These are phyloP conservation scores for Plestiodon gilberti DNA, from an alignment of 2,113 vertebrate species.

Conservation along the genomic window DNA sequence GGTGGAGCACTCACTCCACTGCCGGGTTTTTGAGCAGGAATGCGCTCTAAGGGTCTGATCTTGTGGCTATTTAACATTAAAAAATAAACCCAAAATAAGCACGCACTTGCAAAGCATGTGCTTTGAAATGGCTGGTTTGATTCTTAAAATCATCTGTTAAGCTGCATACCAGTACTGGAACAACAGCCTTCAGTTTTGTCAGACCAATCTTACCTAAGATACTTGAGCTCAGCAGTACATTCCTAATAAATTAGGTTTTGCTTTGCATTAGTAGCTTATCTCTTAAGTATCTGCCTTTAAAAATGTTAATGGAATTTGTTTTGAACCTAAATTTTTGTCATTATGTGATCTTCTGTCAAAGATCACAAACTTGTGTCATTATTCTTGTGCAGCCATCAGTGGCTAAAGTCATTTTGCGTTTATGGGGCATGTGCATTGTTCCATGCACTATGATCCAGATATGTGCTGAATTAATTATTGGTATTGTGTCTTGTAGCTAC, in stretches of 20 bases:
- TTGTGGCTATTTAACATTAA: too few relatives aligned
- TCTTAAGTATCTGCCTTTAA: not conserved
- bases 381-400: not conserved
- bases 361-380: not conserved
- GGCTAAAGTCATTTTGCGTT: not conserved
- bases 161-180: not conserved
- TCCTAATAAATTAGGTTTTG: not conserved
- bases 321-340: not conserved
- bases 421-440: not conserved
- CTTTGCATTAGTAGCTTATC: not conserved
- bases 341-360: too few relatives aligned
- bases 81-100: too few relatives aligned
- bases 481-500: not conserved
- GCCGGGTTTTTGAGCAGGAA: too few relatives aligned
- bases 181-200: not conserved
- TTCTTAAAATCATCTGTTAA: not conserved
- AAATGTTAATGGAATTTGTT: not conserved
- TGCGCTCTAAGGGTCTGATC: too few relatives aligned
- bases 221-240: not conserved
- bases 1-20: too few relatives aligned
- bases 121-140: too few relatives aligned
- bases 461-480: not conserved
- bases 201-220: not conserved
- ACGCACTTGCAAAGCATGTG: too few relatives aligned
- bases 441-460: accelerated